phyloP scores from a whole-genome alignment of 2,113 vertebrate species.

The Percopsis transmontana region DNA sequence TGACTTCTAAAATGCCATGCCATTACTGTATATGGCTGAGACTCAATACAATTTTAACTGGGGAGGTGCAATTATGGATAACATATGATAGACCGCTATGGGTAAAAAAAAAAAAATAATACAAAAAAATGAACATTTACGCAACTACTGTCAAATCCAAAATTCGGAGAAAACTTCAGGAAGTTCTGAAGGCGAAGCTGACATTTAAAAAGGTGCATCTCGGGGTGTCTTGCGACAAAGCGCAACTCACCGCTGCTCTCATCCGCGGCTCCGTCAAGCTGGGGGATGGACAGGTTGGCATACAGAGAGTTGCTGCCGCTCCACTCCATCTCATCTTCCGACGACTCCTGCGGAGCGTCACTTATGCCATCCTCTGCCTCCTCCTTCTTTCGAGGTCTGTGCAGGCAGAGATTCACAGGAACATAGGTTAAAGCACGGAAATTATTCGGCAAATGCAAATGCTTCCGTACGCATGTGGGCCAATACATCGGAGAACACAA shows the following conservation, averaged over 20 bases:
- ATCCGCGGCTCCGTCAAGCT: conserved; percentile 96
- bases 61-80: too few species aligned
- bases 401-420: neutral
- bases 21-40: neutral
- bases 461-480: too few species aligned
- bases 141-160: conserved; percentile 21
- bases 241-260: conserved; percentile 89
- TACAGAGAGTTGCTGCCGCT: conserved; percentile 83
- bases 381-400: conserved; percentile 76
- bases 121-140: too few species aligned
- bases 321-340: conserved; percentile 96
- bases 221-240: neutral
- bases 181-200: conserved; percentile 1
- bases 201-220: conserved; percentile 2
- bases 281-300: conserved; percentile 91
- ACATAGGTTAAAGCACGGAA: conserved; percentile 8
- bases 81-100: neutral
- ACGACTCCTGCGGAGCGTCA: conserved; percentile 87
- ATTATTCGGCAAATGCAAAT: too few species aligned
- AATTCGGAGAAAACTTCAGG: neutral
- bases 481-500: too few species aligned
- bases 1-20: neutral
- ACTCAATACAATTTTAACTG: neutral
- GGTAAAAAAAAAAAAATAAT: neutral
- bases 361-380: conserved; percentile 81